A percentile compares a stretch with the other conserved stretches of the same genome.
Evolutionary conservation across 2,113 vertebrate genomes (phyloP).

Genomic region (Vidua chalybeata): DNA sequence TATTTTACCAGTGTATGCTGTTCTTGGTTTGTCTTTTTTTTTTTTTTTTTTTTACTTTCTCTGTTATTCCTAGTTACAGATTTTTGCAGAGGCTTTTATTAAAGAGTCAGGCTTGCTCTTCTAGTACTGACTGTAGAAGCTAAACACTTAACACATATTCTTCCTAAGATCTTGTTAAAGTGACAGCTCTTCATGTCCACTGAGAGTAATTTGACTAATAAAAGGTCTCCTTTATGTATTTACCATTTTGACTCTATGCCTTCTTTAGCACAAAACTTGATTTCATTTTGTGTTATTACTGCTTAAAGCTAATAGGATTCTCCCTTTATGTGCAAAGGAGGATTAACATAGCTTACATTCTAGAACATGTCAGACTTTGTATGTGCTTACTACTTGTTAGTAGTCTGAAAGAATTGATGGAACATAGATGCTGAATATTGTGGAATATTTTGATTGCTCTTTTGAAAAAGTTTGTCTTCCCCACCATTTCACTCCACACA

Average conservation of each 20-base stretch:
- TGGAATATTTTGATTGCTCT: neutral
- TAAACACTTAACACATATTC: neutral
- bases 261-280: neutral
- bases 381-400: neutral
- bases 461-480: neutral
- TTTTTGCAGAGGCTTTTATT: neutral
- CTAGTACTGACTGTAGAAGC: neutral
- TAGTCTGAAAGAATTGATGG: neutral
- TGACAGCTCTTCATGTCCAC: neutral
- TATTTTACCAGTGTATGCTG: neutral
- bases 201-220: neutral
- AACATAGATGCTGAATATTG: neutral
- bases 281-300: neutral
- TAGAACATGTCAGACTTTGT: neutral
- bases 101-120: neutral
- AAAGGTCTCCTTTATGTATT: neutral
- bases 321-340: neutral
- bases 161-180: neutral
- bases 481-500: neutral
- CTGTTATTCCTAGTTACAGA: neutral
- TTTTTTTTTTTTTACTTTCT: neutral
- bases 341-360: neutral
- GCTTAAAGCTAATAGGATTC: neutral
- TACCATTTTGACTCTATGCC: neutral
- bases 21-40: neutral